Evolutionary conservation across 2,797 vertebrate genomes (phyloP).

Genomic region (Synaphobranchus kaupii): DNA sequence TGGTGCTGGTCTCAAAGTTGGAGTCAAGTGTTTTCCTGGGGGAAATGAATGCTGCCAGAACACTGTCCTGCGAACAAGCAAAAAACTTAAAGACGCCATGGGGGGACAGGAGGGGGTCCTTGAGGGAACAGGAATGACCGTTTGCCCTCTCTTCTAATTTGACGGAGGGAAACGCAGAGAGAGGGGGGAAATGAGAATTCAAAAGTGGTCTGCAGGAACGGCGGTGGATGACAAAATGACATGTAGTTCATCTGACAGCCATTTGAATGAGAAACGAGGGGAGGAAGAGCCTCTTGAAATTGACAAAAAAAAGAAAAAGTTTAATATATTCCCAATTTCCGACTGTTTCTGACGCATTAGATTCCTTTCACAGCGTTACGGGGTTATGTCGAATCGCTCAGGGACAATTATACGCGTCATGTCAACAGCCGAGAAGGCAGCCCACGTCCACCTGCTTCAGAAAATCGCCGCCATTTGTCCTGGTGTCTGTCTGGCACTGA

Average conservation of each 20-base stretch:
- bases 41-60: not conserved
- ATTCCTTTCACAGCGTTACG: conserved; percentile 35
- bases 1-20: not conserved
- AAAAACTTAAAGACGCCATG: not conserved
- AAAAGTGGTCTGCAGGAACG: not conserved
- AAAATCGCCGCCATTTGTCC: not conserved
- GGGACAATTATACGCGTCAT: conserved; percentile 66
- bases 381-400: conserved; percentile 60
- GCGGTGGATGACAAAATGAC: not conserved
- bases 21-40: not conserved
- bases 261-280: not conserved
- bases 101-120: not conserved
- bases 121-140: not conserved
- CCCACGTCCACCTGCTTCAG: not conserved
- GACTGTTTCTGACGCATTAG: conserved; percentile 57
- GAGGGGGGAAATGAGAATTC: not conserved
- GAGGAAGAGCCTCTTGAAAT: conserved; percentile 58
- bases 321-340: conserved; percentile 61
- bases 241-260: not conserved
- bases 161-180: not conserved
- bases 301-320: conserved; percentile 41
- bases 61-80: not conserved
- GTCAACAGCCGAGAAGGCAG: conserved; percentile 57
- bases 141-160: not conserved
- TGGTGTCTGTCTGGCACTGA: not conserved